These are phyloP conservation scores for Chiloscyllium punctatum DNA, from an alignment of 2,797 vertebrate species.

Conservation along the genomic window DNA sequence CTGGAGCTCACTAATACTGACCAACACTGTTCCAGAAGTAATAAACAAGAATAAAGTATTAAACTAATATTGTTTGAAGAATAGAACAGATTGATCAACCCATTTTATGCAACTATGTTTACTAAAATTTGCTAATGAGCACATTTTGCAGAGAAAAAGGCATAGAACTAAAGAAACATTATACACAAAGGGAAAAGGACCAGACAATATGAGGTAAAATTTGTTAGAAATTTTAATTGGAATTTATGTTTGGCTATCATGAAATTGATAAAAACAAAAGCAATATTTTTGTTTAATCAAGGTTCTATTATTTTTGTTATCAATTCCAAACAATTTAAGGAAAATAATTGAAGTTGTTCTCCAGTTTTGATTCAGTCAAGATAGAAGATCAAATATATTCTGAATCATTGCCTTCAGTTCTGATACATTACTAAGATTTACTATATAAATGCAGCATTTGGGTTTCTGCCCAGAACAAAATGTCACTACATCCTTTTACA, in stretches of 20 bases:
- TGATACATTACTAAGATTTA: not conserved
- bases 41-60: not conserved
- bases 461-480: constrained; percentile 1
- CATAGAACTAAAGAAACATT: not conserved
- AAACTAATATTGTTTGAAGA: not conserved
- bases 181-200: not conserved
- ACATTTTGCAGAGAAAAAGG: not conserved
- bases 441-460: constrained; percentile 27
- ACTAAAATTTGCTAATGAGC: not conserved
- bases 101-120: not conserved
- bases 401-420: not conserved
- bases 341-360: not conserved
- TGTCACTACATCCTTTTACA: not conserved
- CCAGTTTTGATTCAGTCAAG: not conserved
- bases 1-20: not conserved
- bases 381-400: constrained; percentile 2
- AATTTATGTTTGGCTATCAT: not conserved
- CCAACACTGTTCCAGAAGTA: not conserved
- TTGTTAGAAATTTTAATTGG: not conserved
- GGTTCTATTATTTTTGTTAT: not conserved
- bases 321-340: not conserved
- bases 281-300: not conserved
- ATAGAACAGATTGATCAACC: not conserved
- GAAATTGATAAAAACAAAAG: not conserved
- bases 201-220: not conserved